Percentiles rank a stretch among this genome's conserved stretches.
These are phyloP conservation scores for Steromphala cineraria DNA, from an alignment of 2,888 invertebrate genomes.

Conservation along the genomic window DNA sequence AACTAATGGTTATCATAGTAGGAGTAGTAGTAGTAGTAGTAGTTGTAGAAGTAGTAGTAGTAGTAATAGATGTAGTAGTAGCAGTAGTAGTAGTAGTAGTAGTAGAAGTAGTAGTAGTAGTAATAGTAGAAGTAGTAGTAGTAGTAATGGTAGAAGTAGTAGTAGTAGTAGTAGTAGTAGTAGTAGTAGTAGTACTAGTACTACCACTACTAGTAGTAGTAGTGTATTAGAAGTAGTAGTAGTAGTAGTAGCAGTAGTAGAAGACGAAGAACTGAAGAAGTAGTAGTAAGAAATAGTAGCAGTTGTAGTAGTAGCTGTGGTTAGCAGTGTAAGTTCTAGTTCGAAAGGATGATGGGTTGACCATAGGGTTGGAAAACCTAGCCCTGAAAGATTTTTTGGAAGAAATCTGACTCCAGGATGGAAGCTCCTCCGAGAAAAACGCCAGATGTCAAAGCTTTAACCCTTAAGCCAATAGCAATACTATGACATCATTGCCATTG, in stretches of 20 bases:
- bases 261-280: no score
- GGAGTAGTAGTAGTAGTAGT: background rate
- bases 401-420: no score
- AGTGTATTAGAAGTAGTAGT: slow-evolving; percentile 31
- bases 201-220: slow-evolving; percentile 34
- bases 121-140: slow-evolving; percentile 36
- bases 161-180: slow-evolving; percentile 36
- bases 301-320: no score
- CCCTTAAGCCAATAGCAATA: no score
- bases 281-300: no score
- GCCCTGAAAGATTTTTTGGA: no score
- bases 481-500: no score
- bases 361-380: no score
- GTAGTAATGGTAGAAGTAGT: slow-evolving; percentile 39
- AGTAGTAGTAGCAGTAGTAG: slow-evolving; percentile 4
- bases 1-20: background rate
- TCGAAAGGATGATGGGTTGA: no score
- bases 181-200: slow-evolving; percentile 31
- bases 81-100: slow-evolving; percentile 24
- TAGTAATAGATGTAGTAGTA: background rate
- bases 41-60: slow-evolving; percentile 27
- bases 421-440: no score
- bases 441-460: no score
- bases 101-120: slow-evolving; percentile 40
- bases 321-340: no score